Conservation (phyloP, 1,140 invertebrate genomes). For the Vanessa tameamea region DNA sequence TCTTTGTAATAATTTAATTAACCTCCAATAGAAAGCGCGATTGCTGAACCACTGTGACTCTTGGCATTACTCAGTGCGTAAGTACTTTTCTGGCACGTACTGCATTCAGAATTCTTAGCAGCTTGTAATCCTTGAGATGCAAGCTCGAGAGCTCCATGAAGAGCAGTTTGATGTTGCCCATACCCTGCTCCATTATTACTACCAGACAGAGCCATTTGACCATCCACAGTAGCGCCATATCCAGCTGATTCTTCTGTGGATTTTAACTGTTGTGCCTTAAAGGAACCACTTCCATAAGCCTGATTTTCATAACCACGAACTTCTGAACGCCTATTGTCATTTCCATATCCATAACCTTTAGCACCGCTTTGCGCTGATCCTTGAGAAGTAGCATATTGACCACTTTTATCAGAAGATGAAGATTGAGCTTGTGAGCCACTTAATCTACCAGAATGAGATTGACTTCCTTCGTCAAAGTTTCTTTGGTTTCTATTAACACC, state of each 20-base stretch:
- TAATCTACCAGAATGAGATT: neutral
- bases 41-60: slow-evolving; percentile 58
- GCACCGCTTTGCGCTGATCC: neutral
- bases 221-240: neutral
- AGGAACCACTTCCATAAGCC: neutral
- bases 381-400: neutral
- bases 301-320: neutral
- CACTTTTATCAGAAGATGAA: slow-evolving; percentile 20
- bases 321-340: neutral
- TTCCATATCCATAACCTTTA: neutral
- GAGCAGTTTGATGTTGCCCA: slow-evolving; percentile 40
- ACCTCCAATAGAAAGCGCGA: slow-evolving; percentile 59
- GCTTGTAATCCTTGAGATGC: slow-evolving; percentile 61
- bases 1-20: slow-evolving; percentile 22
- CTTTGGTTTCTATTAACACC: neutral
- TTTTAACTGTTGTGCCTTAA: neutral
- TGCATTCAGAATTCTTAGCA: slow-evolving; percentile 50
- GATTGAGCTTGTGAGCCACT: neutral
- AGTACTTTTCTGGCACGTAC: slow-evolving; percentile 61
- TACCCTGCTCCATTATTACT: slow-evolving; percentile 16
- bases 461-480: neutral
- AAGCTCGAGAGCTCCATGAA: slow-evolving; percentile 58
- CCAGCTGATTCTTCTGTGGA: neutral
- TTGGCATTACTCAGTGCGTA: slow-evolving; percentile 69
- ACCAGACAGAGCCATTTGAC: neutral